phyloP scores from a whole-genome alignment of 2,888 invertebrate genomes.

The Oconnorella tubifera region DNA sequence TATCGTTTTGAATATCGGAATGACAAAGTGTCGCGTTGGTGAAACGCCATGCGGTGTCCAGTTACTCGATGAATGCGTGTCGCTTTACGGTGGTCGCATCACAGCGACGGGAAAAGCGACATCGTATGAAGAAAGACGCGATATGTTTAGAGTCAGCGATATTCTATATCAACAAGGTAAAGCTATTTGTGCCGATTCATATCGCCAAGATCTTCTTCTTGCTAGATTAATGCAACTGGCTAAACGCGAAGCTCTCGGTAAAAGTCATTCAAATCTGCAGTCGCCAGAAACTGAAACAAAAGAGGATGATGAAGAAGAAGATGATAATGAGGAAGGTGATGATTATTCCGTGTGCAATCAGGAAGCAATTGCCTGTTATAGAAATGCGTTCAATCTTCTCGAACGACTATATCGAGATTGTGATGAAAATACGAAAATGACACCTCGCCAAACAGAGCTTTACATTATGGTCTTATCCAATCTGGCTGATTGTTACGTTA shows the following conservation, averaged over 20 bases:
- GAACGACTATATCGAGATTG: constrained; percentile 38
- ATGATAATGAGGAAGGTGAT: constrained; percentile 15
- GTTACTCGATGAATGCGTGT: constrained; percentile 47
- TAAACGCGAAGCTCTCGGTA: constrained; percentile 45
- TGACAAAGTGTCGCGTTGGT: constrained; percentile 46
- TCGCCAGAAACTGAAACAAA: constrained; percentile 25
- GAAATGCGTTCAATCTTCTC: constrained; percentile 46
- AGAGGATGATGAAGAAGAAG: constrained; percentile 1
- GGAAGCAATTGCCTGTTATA: constrained; percentile 50
- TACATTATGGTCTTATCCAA: constrained; percentile 40
- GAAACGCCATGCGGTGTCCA: constrained; percentile 46
- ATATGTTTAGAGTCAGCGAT: constrained; percentile 39
- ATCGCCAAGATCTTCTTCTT: constrained; percentile 45
- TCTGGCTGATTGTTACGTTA: constrained; percentile 51
- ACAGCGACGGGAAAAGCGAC: neutral
- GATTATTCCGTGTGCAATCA: constrained; percentile 36
- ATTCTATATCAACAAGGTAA: constrained; percentile 50
- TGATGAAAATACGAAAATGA: constrained; percentile 22
- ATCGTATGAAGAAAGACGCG: neutral
- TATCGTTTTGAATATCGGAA: constrained; percentile 46
- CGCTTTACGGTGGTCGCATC: constrained; percentile 20
- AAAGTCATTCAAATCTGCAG: too few relatives aligned
- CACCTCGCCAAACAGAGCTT: constrained; percentile 21
- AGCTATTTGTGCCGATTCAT: constrained; percentile 46
- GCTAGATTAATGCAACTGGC: constrained; percentile 44